These are phyloP conservation scores for Gasterosteus nipponicus DNA, from an alignment of 2,113 vertebrate genomes.

Conservation along the genomic window DNA sequence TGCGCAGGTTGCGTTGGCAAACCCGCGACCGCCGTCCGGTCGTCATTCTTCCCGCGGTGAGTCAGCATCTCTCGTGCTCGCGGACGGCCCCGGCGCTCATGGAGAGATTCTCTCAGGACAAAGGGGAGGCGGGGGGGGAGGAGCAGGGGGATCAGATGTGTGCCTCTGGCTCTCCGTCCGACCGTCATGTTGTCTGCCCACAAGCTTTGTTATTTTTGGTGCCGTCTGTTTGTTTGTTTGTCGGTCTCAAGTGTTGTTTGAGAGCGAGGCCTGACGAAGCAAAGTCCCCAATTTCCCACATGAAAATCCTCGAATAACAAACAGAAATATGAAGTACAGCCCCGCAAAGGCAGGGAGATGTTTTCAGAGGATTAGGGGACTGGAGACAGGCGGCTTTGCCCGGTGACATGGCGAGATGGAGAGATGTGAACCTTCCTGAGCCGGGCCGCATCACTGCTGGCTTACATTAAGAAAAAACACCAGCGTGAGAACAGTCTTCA, in stretches of 20 bases:
- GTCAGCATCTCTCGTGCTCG: conserved; percentile 50
- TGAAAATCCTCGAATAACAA: conserved; percentile 72
- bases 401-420: conserved; percentile 54
- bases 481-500: conserved; percentile 59
- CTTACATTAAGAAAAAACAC: conserved; percentile 25
- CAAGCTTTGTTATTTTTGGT: conserved; percentile 67
- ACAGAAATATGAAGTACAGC: conserved; percentile 67
- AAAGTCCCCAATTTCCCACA: conserved; percentile 69
- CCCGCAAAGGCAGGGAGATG: conserved; percentile 60
- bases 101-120: conserved; percentile 46
- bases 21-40: conserved; percentile 18
- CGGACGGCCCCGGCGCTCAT: conserved; percentile 9
- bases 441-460: conserved; percentile 25
- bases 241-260: conserved; percentile 68
- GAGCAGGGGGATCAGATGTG: conserved; percentile 43
- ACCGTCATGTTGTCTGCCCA: conserved; percentile 57
- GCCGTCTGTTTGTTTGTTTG: conserved; percentile 75
- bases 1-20: conserved; percentile 23
- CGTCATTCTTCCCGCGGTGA: conserved; percentile 32
- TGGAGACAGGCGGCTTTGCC: conserved; percentile 69
- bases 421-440: conserved; percentile 54
- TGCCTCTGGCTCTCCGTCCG: conserved; percentile 45
- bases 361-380: conserved; percentile 71
- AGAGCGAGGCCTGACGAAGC: conserved; percentile 50
- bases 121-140: conserved; percentile 15